A percentile compares a stretch with the other conserved stretches of the same genome.
Conservation (phyloP, 2,797 vertebrate genomes). For the Tamandua tetradactyla region DNA sequence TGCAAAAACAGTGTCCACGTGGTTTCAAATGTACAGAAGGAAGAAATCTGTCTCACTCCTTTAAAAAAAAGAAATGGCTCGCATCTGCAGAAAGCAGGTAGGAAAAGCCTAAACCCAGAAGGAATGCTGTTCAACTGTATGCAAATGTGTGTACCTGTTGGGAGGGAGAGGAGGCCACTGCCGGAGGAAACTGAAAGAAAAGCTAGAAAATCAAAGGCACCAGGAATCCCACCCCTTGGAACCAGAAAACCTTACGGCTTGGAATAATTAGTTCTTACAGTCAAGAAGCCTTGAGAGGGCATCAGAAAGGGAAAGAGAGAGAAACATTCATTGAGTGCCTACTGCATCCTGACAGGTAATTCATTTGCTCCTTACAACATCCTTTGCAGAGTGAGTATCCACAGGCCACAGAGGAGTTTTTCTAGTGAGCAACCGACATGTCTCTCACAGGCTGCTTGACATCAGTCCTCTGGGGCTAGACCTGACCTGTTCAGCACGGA, state of each 20-base stretch:
- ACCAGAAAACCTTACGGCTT: neutral
- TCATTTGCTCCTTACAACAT: neutral
- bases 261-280: neutral
- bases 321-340: accelerated
- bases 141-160: constrained; percentile 35
- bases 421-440: neutral
- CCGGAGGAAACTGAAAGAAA: neutral
- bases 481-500: neutral
- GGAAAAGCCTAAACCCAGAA: neutral
- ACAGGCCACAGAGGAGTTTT: neutral
- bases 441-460: neutral
- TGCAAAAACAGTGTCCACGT: neutral
- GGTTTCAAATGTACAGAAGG: neutral
- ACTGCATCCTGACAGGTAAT: neutral
- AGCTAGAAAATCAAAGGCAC: neutral
- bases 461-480: neutral
- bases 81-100: neutral
- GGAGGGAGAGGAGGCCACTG: neutral
- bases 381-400: neutral
- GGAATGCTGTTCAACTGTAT: neutral
- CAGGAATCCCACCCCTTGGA: neutral
- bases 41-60: neutral
- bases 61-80: constrained; percentile 19
- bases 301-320: too few species aligned
- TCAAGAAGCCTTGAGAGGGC: neutral